Evolutionary conservation across 2,113 vertebrate species (phyloP).

Genomic region (Peucedramus taeniatus): DNA sequence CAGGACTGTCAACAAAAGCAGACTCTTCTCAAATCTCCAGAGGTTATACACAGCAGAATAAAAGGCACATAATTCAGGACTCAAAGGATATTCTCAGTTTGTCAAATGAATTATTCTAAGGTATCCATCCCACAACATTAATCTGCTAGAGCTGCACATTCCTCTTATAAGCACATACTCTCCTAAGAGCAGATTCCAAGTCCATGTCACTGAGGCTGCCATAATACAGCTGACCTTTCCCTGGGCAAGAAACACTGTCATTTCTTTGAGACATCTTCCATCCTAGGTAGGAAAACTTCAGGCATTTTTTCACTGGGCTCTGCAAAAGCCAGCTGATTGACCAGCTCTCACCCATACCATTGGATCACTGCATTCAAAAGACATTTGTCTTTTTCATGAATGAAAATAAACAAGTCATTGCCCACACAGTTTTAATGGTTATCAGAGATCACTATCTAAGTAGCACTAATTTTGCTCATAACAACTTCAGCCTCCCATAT

Average conservation of each 20-base stretch:
- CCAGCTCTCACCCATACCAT: neutral
- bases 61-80: neutral
- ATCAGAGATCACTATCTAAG: neutral
- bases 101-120: neutral
- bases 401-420: neutral
- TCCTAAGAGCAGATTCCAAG: neutral
- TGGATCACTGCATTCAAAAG: neutral
- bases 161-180: neutral
- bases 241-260: neutral
- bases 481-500: neutral
- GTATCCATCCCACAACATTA: neutral
- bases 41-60: neutral
- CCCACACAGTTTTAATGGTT: neutral
- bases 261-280: neutral
- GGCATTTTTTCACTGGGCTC: neutral
- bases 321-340: neutral
- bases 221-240: neutral
- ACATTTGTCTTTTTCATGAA: neutral
- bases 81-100: neutral
- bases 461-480: neutral
- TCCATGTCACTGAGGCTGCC: neutral
- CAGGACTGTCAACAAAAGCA: neutral
- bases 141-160: neutral
- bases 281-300: neutral
- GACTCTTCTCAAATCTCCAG: neutral